Conservation (phyloP, 2,797 vertebrate species). For the Dallia pectoralis region DNA sequence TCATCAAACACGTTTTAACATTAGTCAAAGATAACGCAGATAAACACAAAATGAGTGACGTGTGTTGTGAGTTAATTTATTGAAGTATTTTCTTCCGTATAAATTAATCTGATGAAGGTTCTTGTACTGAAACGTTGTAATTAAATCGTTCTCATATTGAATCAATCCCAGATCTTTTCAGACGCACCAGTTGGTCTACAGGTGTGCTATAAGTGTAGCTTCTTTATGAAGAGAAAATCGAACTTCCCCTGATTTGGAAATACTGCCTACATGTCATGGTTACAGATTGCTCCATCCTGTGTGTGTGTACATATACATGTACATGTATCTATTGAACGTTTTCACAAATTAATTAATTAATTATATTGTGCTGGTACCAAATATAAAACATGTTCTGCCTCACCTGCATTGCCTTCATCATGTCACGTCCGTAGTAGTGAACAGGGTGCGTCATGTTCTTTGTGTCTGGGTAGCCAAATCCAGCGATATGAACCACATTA, state of each 20-base stretch:
- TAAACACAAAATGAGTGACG: too few species aligned
- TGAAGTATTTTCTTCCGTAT: too few species aligned
- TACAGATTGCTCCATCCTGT: background rate
- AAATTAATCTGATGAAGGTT: too few species aligned
- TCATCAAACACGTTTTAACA: too few species aligned
- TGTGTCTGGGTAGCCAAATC: constrained; percentile 78
- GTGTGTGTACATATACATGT: background rate
- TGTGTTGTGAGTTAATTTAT: too few species aligned
- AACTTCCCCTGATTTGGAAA: background rate
- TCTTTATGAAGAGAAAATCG: background rate
- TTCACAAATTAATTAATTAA: background rate
- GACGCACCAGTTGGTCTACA: too few species aligned
- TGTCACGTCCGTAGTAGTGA: constrained; percentile 81
- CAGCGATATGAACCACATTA: constrained; percentile 78
- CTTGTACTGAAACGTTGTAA: too few species aligned
- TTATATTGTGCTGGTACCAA: background rate
- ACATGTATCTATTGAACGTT: background rate
- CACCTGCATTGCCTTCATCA: constrained; percentile 80
- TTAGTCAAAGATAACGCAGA: too few species aligned
- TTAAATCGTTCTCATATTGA: too few species aligned
- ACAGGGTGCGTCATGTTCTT: constrained; percentile 75
- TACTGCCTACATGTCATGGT: background rate
- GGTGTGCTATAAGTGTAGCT: too few species aligned
- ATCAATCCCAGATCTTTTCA: too few species aligned
- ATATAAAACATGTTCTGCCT: constrained; percentile 27